phyloP scores from a whole-genome alignment of 2,797 vertebrate species.

The Cichlasoma orientale region DNA sequence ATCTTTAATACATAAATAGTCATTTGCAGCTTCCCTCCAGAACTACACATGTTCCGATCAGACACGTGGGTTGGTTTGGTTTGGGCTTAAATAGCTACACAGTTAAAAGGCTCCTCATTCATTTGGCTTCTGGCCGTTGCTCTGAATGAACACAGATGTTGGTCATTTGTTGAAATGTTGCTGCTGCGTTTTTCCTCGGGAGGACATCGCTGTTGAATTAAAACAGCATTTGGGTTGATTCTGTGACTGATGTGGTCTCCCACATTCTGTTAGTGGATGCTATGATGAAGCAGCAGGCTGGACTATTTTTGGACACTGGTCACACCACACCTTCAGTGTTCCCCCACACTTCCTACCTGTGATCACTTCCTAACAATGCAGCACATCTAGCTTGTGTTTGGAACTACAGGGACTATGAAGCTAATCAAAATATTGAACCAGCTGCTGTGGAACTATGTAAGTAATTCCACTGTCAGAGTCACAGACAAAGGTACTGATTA shows the following conservation, averaged over 20 bases:
- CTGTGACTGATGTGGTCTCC: background rate
- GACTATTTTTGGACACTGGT: background rate
- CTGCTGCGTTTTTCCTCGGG: background rate
- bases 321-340: slow-evolving; percentile 1
- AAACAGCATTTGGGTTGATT: background rate
- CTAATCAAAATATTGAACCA: background rate
- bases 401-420: background rate
- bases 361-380: slow-evolving; percentile 1
- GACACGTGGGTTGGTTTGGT: too few species aligned
- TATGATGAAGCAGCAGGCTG: background rate
- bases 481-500: background rate
- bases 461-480: background rate
- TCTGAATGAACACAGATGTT: background rate
- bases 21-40: too few species aligned
- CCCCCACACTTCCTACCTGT: slow-evolving; percentile 7
- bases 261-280: background rate
- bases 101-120: too few species aligned
- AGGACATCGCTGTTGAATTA: background rate
- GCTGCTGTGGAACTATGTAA: background rate
- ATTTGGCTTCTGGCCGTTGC: too few species aligned
- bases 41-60: too few species aligned
- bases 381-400: background rate
- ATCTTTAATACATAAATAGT: too few species aligned
- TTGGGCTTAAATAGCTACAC: too few species aligned
- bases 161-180: background rate